These are phyloP conservation scores for Palythoa grandiflora DNA, from an alignment of 92 coral and sea anemone genomes.

Conservation along the genomic window DNA sequence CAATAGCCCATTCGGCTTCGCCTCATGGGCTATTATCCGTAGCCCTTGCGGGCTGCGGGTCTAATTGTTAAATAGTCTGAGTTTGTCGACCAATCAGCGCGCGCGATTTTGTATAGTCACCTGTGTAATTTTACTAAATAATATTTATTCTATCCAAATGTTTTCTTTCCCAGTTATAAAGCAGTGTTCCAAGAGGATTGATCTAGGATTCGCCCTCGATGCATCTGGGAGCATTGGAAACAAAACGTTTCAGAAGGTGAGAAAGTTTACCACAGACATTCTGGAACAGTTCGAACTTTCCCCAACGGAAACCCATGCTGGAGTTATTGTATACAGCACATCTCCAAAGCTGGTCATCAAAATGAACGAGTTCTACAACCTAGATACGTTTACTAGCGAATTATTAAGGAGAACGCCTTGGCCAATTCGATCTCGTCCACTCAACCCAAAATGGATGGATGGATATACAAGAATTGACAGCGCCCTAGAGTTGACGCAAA, in stretches of 20 bases:
- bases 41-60: too few species aligned
- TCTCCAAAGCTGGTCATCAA: slow-evolving; percentile 24
- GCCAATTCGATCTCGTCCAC: neutral
- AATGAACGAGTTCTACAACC: slow-evolving; percentile 23
- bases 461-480: neutral
- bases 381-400: neutral
- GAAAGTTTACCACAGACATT: slow-evolving; percentile 12
- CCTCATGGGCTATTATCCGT: too few species aligned
- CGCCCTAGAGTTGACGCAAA: neutral
- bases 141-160: neutral
- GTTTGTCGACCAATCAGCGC: too few species aligned
- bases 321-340: slow-evolving; percentile 33
- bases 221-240: slow-evolving; percentile 45
- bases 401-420: neutral
- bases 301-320: slow-evolving; percentile 15
- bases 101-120: too few species aligned
- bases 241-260: slow-evolving; percentile 6
- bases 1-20: too few species aligned
- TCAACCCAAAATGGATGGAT: slow-evolving; percentile 4
- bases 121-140: too few species aligned
- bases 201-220: slow-evolving; percentile 35
- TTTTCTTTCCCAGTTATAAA: neutral
- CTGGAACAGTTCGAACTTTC: slow-evolving; percentile 30
- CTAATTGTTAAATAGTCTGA: too few species aligned
- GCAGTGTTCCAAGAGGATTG: slow-evolving; percentile 27